Percentiles rank a stretch among this genome's conserved stretches.
phyloP scores from a whole-genome alignment of 2,797 vertebrate genomes.

The Ammospiza maritima region DNA sequence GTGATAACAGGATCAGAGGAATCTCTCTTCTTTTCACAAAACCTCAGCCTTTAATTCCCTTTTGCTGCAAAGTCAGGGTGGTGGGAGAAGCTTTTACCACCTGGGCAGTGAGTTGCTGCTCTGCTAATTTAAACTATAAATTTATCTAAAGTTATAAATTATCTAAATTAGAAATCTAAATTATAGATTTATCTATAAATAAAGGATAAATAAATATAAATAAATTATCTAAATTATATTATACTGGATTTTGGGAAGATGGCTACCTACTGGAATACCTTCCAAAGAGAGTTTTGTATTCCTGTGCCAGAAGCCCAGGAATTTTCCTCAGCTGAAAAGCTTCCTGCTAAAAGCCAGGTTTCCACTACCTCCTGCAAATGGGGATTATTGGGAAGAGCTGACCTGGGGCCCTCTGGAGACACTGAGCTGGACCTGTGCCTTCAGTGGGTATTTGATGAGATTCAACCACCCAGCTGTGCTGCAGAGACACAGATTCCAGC shows the following conservation, averaged over 20 bases:
- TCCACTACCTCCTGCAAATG: background rate
- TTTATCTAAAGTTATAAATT: background rate
- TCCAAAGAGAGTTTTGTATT: background rate
- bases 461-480: background rate
- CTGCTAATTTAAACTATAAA: background rate
- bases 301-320: background rate
- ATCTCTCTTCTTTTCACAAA: background rate
- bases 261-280: background rate
- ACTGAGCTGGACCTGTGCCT: background rate
- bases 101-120: background rate
- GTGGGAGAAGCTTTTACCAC: background rate
- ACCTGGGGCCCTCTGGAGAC: background rate
- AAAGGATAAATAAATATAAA: background rate
- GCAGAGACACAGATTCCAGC: background rate
- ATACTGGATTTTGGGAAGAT: background rate
- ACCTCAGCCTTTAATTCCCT: background rate
- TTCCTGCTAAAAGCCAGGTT: background rate
- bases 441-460: background rate
- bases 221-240: background rate
- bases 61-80: background rate
- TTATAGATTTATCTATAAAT: background rate
- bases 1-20: background rate
- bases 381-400: background rate
- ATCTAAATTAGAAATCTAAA: background rate
- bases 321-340: background rate